Conservation (phyloP, 2,113 vertebrate species). For the Vimba vimba region DNA sequence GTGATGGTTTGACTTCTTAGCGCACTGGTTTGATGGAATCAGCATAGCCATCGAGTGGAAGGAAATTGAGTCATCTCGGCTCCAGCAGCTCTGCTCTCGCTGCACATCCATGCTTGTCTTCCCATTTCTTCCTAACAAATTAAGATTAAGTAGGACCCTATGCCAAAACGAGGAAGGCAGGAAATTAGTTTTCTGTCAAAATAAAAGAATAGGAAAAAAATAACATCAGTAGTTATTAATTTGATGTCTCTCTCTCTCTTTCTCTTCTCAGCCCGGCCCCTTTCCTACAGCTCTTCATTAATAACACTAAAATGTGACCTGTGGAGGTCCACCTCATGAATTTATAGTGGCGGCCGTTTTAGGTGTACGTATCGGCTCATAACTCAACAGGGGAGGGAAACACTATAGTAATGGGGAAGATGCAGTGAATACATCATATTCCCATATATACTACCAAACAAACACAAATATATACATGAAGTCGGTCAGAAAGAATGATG, state of each 20-base stretch:
- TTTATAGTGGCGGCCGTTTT: constrained; percentile 60
- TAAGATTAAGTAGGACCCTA: constrained; percentile 51
- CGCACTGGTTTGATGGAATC: constrained; percentile 31
- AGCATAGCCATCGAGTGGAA: constrained; percentile 16
- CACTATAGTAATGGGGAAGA: constrained; percentile 17
- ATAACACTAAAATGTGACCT: constrained; percentile 60
- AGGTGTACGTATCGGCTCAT: constrained; percentile 62
- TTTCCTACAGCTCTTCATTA: constrained; percentile 63
- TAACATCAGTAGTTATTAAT: constrained; percentile 66
- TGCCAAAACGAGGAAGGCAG: constrained; percentile 43
- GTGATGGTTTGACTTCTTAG: constrained; percentile 18
- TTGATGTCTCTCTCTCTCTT: constrained; percentile 58
- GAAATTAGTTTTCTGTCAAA: constrained; percentile 62
- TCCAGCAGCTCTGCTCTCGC: constrained; percentile 22
- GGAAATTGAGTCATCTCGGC: constrained; percentile 41
- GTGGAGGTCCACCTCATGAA: constrained; percentile 51
- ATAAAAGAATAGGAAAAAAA: constrained; percentile 48
- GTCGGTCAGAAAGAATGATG: constrained; percentile 48
- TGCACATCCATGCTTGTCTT: constrained; percentile 20
- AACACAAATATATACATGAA: constrained; percentile 19
- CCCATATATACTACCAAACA: constrained; percentile 23
- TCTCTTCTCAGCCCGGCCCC: constrained; percentile 31
- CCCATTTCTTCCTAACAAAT: constrained; percentile 55
- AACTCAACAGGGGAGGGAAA: constrained; percentile 55
- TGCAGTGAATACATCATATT: constrained; percentile 31